Base-by-base conservation (phyloP, 2,797 vertebrate species). In the Ctenosaura bakeri region DNA sequence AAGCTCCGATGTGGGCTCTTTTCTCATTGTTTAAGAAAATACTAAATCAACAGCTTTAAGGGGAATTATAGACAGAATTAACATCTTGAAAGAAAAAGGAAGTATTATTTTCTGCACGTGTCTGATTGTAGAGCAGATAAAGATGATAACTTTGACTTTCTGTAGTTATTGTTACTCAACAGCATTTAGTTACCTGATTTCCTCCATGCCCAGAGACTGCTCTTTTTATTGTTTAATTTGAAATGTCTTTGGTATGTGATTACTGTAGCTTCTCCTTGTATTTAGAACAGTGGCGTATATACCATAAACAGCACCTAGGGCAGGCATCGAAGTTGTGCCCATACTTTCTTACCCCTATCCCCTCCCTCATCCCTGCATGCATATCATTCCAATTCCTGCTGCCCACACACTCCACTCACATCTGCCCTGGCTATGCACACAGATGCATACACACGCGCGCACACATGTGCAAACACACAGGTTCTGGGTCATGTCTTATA, bases 141-240 rank as follows among this genome's bases (percentile, higher is more conserved):
- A 96, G 96, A 95, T 96, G 95, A 91, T 97, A 73, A 69, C 12
- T 62, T 42, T 86, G 32, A 62, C 24, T 74, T 86, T 94, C 96
- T 95, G 95, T 96, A 97, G 97, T 96, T 96, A 96, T 96, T 96
- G 95, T 96, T 97, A 97, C 96, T 97, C 96, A 96, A 96, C 97
- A 96, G 96, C 95, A 95, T 97, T 97, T 97, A 96, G 94, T 94
- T 97, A 96, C 95, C 95, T 96, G 96, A 95, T 97, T 97, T 96
- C 95, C 96, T 94, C 95, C 91, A 94, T 84, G 94, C 96, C 95
- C 79, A 94, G 97, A 97, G 96, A 97, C 95, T 95, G 92, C 96
- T 97, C 22, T 97, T 97, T 97, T 95, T 96, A 97, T 96, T 97
- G 94, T 97, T 97, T 97, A 97, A 97, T 97, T 97, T 97, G 97